These are phyloP conservation scores for Cryptotermes secundus DNA, from an alignment of 1,140 invertebrate species.

Conservation along the genomic window DNA sequence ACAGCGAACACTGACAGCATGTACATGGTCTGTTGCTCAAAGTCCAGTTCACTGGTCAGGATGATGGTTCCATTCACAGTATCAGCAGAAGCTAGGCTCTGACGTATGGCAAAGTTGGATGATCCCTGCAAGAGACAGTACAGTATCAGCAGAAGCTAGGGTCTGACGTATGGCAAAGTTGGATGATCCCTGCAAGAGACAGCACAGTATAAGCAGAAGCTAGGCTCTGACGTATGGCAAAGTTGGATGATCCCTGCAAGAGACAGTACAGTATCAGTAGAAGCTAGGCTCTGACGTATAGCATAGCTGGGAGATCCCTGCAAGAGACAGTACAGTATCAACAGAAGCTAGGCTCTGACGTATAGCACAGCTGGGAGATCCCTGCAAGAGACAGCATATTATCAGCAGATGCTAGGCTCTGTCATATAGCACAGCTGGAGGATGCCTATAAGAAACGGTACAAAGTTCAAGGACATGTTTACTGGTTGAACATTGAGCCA, in stretches of 20 bases:
- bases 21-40: constrained; percentile 82
- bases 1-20: constrained; percentile 76
- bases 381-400: too few relatives aligned
- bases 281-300: constrained; percentile 54
- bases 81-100: constrained; percentile 62
- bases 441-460: too few relatives aligned
- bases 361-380: too few relatives aligned
- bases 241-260: constrained; percentile 61
- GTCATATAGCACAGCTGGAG: too few relatives aligned
- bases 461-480: too few relatives aligned
- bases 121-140: constrained; percentile 65
- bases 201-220: constrained; percentile 69
- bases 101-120: constrained; percentile 49
- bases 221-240: constrained; percentile 48
- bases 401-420: too few relatives aligned
- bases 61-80: constrained; percentile 74
- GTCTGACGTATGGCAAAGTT: constrained; percentile 45
- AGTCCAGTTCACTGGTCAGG: constrained; percentile 73
- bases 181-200: constrained; percentile 61
- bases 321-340: too few relatives aligned
- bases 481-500: too few relatives aligned
- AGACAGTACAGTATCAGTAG: constrained; percentile 69
- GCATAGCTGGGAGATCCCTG: constrained; percentile 61
- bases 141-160: constrained; percentile 68
- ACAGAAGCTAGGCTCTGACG: too few relatives aligned